Percentiles rank a stretch among this genome's conserved stretches.
phyloP scores from a whole-genome alignment of 2,888 invertebrate species.

The Oxyteleia sp. region DNA sequence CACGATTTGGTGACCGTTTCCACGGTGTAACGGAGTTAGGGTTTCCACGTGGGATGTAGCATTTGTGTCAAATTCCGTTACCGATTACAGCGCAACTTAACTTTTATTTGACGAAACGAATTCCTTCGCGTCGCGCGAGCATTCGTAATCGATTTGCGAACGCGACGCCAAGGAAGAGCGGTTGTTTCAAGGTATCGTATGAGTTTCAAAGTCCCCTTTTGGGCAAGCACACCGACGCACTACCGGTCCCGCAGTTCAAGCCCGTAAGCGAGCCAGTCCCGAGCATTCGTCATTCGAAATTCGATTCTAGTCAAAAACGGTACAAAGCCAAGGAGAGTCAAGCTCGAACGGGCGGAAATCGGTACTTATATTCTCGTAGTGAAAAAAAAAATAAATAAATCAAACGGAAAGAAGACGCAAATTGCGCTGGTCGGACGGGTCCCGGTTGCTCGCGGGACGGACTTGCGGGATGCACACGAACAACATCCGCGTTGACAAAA shows the following conservation, averaged over 20 bases:
- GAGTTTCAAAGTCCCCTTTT: conserved; percentile 88
- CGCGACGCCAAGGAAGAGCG: conserved; percentile 61
- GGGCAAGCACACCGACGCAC: conserved; percentile 87
- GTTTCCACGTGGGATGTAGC: conserved; percentile 59
- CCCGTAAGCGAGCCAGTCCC: conserved; percentile 47
- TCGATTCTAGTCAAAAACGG: conserved; percentile 87
- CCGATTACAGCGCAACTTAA: conserved; percentile 86
- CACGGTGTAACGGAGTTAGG: not conserved
- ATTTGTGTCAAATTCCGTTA: conserved; percentile 85
- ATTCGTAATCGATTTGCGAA: conserved; percentile 55
- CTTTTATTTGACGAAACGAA: conserved; percentile 82
- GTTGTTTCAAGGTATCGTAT: conserved; percentile 85
- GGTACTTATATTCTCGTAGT: conserved; percentile 83
- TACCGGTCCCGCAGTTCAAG: conserved; percentile 82
- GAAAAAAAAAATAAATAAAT: conserved; percentile 60
- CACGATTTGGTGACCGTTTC: not conserved
- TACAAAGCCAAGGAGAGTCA: conserved; percentile 83
- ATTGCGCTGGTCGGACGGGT: conserved; percentile 44
- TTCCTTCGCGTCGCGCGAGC: conserved; percentile 73
- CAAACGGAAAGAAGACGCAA: too few relatives aligned
- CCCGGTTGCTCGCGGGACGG: conserved; percentile 70
- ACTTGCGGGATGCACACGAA: conserved; percentile 67
- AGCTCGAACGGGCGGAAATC: conserved; percentile 81
- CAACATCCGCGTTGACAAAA: conserved; percentile 86
- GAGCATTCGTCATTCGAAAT: conserved; percentile 80